A percentile compares a stretch with the other conserved stretches of the same genome.
These are phyloP conservation scores for Halictus rubicundus DNA, from an alignment of 1,140 invertebrate genomes.

Conservation along the genomic window DNA sequence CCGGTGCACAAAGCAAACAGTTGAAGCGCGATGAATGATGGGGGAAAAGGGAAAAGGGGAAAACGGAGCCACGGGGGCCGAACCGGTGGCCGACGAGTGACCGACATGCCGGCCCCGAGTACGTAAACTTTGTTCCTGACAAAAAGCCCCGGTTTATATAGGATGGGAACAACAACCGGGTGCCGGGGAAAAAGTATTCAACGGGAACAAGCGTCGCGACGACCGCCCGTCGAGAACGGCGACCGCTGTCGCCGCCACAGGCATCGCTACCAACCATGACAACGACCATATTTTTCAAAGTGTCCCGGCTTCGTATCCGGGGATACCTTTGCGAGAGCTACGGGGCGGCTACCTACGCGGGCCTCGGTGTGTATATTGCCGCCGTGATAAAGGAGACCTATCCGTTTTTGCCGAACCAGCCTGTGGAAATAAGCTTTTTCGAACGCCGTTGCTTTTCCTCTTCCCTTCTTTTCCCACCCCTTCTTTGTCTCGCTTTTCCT, in stretches of 20 bases:
- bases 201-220: constrained; percentile 57
- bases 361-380: constrained; percentile 62
- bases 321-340: constrained; percentile 59
- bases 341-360: constrained; percentile 49
- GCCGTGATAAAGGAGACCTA: constrained; percentile 69
- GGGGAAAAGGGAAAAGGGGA: background rate
- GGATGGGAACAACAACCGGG: constrained; percentile 13
- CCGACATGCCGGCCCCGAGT: background rate
- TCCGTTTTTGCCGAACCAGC: constrained; percentile 68
- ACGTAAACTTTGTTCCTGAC: constrained; percentile 32
- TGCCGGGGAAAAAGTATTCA: constrained; percentile 43
- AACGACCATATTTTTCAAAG: constrained; percentile 65
- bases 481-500: constrained; percentile 43
- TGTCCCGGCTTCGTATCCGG: constrained; percentile 51
- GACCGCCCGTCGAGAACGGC: constrained; percentile 55
- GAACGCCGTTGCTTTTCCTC: constrained; percentile 48
- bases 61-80: too few relatives aligned
- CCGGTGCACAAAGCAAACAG: background rate
- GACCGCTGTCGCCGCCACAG: constrained; percentile 45
- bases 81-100: background rate
- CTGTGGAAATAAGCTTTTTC: constrained; percentile 69
- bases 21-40: constrained; percentile 9
- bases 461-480: background rate
- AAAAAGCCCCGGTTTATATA: constrained; percentile 16
- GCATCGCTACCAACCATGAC: constrained; percentile 39